Conservation (phyloP, 2,888 invertebrate species). For the Mythimna lalbum region DNA sequence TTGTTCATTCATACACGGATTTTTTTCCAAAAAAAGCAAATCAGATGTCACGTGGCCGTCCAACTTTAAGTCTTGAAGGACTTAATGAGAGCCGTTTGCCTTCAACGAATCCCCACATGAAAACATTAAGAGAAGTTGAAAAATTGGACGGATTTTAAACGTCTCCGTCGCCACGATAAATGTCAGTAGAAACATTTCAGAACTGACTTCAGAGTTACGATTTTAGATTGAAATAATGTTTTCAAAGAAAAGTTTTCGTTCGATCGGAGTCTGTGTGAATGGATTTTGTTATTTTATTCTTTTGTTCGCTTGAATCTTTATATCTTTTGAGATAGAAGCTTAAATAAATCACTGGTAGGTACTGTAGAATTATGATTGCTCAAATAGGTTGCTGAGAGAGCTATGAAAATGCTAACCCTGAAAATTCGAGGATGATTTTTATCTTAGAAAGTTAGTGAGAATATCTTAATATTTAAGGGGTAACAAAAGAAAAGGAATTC, state of each 20-base stretch:
- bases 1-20: constrained; percentile 37
- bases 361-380: constrained; percentile 13
- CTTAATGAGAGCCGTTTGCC: constrained; percentile 37
- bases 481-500: background rate
- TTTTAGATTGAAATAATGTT: constrained; percentile 60
- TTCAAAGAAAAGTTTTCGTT: constrained; percentile 55
- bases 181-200: constrained; percentile 35
- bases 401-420: background rate
- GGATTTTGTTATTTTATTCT: constrained; percentile 54
- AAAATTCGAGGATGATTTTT: background rate
- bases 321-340: constrained; percentile 21
- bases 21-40: constrained; percentile 26
- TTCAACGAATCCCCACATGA: constrained; percentile 29
- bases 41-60: constrained; percentile 7
- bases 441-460: constrained; percentile 8
- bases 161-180: constrained; percentile 35
- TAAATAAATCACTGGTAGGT: constrained; percentile 36
- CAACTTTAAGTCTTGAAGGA: constrained; percentile 42
- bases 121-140: constrained; percentile 13
- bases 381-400: background rate
- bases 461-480: background rate
- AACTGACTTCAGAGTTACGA: constrained; percentile 47
- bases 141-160: constrained; percentile 41
- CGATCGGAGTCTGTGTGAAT: constrained; percentile 50
- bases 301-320: constrained; percentile 43